A percentile compares a stretch with the other conserved stretches of the same genome.
Conservation (phyloP, 1,140 invertebrate genomes). For the Ceratina australensis region DNA sequence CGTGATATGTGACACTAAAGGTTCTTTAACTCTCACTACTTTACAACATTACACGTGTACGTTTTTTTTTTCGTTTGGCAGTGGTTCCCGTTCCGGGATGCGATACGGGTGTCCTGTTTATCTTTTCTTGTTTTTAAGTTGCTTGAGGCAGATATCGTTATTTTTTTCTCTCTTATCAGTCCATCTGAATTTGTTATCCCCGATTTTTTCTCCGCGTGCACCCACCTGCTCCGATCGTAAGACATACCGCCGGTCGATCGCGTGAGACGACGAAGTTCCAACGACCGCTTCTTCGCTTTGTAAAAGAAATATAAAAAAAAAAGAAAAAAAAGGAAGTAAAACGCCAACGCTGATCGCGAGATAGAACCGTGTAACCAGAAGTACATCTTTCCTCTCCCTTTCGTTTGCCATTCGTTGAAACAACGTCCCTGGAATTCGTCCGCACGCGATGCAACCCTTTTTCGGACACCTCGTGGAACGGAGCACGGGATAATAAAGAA, state of each 20-base stretch:
- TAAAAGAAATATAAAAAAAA: neutral
- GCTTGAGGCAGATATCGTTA: conserved; percentile 69
- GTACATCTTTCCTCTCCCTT: neutral
- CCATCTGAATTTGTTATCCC: conserved; percentile 24
- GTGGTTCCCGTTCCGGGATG: conserved; percentile 54
- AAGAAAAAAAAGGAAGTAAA: conserved; percentile 6
- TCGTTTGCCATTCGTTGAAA: neutral
- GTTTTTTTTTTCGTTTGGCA: conserved; percentile 69
- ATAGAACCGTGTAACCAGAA: neutral
- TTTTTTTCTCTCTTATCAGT: conserved; percentile 35
- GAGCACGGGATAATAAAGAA: neutral
- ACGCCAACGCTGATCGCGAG: neutral
- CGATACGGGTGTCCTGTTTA: conserved; percentile 31
- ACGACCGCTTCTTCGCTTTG: neutral
- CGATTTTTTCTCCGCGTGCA: conserved; percentile 3
- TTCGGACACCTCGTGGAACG: neutral
- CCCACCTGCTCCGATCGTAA: conserved; percentile 38
- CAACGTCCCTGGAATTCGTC: neutral
- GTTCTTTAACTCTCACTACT: conserved; percentile 67
- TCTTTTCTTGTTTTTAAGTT: conserved; percentile 48
- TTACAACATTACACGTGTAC: conserved; percentile 70
- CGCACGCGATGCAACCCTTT: neutral
- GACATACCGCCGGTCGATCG: conserved; percentile 39
- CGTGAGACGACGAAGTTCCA: conserved; percentile 29
- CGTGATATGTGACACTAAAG: conserved; percentile 74